phyloP scores from a whole-genome alignment of 2,113 vertebrate species.

The Cisticola juncidis region DNA sequence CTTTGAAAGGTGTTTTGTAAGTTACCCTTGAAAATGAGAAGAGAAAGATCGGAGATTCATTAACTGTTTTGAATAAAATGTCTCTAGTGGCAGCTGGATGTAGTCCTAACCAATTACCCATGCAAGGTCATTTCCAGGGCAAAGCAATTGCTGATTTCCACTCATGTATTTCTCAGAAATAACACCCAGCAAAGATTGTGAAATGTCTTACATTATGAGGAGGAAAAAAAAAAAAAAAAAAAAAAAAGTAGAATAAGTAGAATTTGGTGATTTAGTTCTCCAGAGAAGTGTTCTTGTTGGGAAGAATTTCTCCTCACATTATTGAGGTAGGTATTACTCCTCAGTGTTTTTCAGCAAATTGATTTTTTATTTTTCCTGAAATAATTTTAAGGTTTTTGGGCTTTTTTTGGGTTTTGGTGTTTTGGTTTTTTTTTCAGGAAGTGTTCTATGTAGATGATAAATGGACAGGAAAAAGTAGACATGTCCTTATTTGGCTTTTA shows the following conservation, averaged over 20 bases:
- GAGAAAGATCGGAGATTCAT: neutral
- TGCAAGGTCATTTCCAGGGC: neutral
- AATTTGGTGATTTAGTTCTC: neutral
- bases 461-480: neutral
- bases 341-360: neutral
- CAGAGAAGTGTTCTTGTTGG: neutral
- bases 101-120: neutral
- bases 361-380: neutral
- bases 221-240: accelerated
- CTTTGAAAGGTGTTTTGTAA: neutral
- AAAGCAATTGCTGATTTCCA: neutral
- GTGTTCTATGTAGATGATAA: neutral
- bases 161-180: neutral
- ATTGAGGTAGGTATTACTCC: neutral
- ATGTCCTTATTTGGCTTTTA: neutral
- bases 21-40: neutral
- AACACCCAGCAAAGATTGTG: neutral
- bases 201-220: neutral
- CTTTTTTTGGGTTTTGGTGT: too few relatives aligned
- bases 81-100: neutral
- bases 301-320: neutral
- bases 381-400: neutral
- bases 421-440: neutral
- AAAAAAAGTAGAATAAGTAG: too few relatives aligned
- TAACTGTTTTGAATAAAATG: neutral